Base-by-base conservation (phyloP, 2,888 invertebrate genomes). In the Cheilosia scutellata region DNA sequence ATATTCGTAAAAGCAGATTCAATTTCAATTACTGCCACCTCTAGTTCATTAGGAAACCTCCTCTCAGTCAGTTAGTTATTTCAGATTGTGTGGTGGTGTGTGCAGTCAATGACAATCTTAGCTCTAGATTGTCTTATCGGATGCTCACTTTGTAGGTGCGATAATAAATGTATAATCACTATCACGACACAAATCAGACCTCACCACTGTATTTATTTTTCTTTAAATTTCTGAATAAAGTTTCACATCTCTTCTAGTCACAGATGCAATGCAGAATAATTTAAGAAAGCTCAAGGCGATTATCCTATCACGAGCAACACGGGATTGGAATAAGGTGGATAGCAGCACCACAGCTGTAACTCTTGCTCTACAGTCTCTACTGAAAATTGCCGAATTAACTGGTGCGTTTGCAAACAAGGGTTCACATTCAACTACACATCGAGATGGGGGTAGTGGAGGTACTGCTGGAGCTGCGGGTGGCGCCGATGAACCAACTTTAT, bases 321-420 rank as follows among this genome's bases (percentile, higher is more conserved):
- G 84, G 33, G 89, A 91, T 72, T 91, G 91, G 90, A 72, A 89
- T 47, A 89, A 90, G 58, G 90, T 91, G 58, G 91, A 91, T 86
- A 88, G 89, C 0, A 72, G 42, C 31, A 82, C 58, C 7, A 33
- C 68, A 5, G 68, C 76, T 44, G 90, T 93, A 5, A 89, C 92
- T n/a, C 90, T 92, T 71, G 89, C 91, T 0, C 88, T 93, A 31
- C 92, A 92, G 42, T 91, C 91, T 0, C 89, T 93, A 20, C 82
- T 93, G 0, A 92, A 91, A 83, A 92, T 93, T 13, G 92, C 92
- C 11, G 92, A 91, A 79, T 89, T 92, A 29, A 90, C 90, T 13
- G 76, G 82, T 7, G 27, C 74, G 2, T 79, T 70, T 63, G 40
- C 42, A 33, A 75, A 33, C 31, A 66, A 84, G 11, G 62, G 75